A percentile compares a stretch with the other conserved stretches of the same genome.
Evolutionary conservation across 1,140 invertebrate species (phyloP).

Genomic region (Neelides sp.): DNA sequence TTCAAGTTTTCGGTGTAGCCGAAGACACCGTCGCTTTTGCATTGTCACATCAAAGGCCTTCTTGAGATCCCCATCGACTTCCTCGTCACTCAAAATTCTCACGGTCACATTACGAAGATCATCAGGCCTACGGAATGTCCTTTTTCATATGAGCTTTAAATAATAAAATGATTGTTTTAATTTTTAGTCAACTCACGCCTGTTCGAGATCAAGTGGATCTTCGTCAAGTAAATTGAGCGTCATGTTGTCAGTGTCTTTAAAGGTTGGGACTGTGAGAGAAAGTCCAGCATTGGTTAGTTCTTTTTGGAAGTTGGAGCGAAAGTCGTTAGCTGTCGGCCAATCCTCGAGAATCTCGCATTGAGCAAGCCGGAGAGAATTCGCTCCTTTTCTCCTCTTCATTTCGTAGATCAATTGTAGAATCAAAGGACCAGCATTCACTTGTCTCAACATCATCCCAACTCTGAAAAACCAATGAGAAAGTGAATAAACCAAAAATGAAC

Average conservation of each 20-base stretch:
- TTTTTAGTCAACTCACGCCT: slow-evolving; percentile 9
- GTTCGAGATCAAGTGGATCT: slow-evolving; percentile 16
- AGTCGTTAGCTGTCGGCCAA: slow-evolving; percentile 40
- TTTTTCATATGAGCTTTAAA: not conserved
- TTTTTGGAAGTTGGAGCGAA: slow-evolving; percentile 42
- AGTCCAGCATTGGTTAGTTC: slow-evolving; percentile 40
- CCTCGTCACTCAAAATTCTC: slow-evolving; percentile 23
- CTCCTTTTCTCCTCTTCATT: slow-evolving; percentile 34
- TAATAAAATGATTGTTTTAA: not conserved
- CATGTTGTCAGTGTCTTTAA: slow-evolving; percentile 8
- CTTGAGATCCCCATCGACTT: slow-evolving; percentile 22
- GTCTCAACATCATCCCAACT: slow-evolving; percentile 45
- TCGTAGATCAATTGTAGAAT: slow-evolving; percentile 56
- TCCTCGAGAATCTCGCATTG: slow-evolving; percentile 53
- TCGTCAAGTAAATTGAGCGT: not conserved
- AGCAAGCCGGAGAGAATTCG: slow-evolving; percentile 36
- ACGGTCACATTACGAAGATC: slow-evolving; percentile 29
- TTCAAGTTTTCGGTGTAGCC: slow-evolving; percentile 27
- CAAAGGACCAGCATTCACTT: slow-evolving; percentile 49
- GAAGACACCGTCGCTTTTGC: slow-evolving; percentile 30
- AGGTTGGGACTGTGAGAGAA: slow-evolving; percentile 4
- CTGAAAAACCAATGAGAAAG: slow-evolving; percentile 36
- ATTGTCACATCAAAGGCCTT: slow-evolving; percentile 23
- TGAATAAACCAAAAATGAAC: not conserved
- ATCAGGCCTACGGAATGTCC: slow-evolving; percentile 8